Percentiles rank a stretch among this genome's conserved stretches.
Evolutionary conservation across 2,797 vertebrate genomes (phyloP).

Genomic region (Stomatorhinus walkeri): DNA sequence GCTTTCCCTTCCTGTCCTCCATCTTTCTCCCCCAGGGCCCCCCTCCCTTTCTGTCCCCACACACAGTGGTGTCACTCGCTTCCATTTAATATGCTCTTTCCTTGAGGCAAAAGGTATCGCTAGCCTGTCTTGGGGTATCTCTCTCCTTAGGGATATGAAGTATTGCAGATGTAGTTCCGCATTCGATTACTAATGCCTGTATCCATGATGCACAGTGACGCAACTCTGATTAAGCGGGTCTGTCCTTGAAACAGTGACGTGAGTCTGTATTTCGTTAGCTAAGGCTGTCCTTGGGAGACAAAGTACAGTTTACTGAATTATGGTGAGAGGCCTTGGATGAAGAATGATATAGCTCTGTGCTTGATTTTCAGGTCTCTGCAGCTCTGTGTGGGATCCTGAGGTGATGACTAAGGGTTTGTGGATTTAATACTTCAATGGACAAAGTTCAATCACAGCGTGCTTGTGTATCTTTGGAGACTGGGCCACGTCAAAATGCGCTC

Average conservation of each 20-base stretch:
- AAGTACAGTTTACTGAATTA: not conserved
- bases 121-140: not conserved
- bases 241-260: constrained; percentile 2
- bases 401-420: not conserved
- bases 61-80: not conserved
- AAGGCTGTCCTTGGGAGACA: not conserved
- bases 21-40: not conserved
- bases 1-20: not conserved
- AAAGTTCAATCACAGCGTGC: not conserved
- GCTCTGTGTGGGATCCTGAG: not conserved
- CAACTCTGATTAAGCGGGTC: not conserved
- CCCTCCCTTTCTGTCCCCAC: not conserved
- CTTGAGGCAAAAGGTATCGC: not conserved
- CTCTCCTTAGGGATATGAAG: not conserved
- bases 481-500: not conserved
- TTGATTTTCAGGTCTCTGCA: not conserved
- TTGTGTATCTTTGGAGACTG: not conserved
- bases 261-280: not conserved
- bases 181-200: not conserved
- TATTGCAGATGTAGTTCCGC: not conserved
- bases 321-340: not conserved
- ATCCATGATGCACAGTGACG: not conserved
- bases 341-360: not conserved
- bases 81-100: not conserved
- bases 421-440: not conserved